Evolutionary conservation across 2,113 vertebrate genomes (phyloP).

Genomic region (Nansenia antarctica): DNA sequence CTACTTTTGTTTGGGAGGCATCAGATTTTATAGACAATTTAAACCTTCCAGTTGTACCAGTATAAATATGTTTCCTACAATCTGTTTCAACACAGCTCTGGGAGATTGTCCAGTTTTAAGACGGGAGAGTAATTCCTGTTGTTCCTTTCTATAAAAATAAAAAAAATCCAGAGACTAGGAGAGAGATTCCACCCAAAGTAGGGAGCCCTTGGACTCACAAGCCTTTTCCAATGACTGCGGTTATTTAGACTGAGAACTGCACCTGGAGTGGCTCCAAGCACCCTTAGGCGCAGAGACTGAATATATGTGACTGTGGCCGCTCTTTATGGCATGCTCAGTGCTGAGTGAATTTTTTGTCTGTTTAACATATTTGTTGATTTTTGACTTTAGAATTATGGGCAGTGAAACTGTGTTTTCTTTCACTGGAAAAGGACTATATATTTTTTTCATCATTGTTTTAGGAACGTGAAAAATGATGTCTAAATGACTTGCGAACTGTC

Average conservation of each 20-base stretch:
- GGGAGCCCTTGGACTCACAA: constrained; percentile 53
- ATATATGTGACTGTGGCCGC: constrained; percentile 44
- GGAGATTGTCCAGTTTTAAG: constrained; percentile 59
- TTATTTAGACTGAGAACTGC: constrained; percentile 57
- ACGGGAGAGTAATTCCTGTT: constrained; percentile 59
- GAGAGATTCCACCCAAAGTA: constrained; percentile 50
- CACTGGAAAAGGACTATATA: constrained; percentile 39
- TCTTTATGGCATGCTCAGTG: constrained; percentile 29
- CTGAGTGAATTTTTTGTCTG: constrained; percentile 23
- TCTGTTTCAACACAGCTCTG: constrained; percentile 67
- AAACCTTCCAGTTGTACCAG: constrained; percentile 57
- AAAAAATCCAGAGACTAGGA: constrained; percentile 44
- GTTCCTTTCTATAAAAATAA: constrained; percentile 59
- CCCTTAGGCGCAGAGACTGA: constrained; percentile 40
- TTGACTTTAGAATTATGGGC: constrained; percentile 1
- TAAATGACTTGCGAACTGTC: constrained; percentile 38
- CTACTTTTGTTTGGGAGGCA: constrained; percentile 54
- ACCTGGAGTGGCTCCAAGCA: constrained; percentile 64
- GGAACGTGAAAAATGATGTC: constrained; percentile 45
- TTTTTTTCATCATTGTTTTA: constrained; percentile 59
- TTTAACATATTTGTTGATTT: constrained; percentile 24
- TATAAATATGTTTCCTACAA: constrained; percentile 74
- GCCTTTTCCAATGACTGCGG: constrained; percentile 45
- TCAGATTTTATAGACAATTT: constrained; percentile 74
- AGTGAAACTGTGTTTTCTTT: constrained; percentile 24